These are phyloP conservation scores for Amitus sp. DNA, from an alignment of 2,888 invertebrate genomes.

Conservation along the genomic window DNA sequence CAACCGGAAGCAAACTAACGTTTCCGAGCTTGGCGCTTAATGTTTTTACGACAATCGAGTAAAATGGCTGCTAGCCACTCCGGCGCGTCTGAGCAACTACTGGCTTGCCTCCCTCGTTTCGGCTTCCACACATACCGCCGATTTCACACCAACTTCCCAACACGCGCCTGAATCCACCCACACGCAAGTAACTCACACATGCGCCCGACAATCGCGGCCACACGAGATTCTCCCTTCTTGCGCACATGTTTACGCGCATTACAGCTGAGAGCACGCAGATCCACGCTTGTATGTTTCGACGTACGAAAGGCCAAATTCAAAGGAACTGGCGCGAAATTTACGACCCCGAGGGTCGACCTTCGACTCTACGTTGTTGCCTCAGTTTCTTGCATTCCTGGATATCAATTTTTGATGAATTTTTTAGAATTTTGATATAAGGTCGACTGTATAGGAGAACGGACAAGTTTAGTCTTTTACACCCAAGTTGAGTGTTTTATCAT, in stretches of 20 bases:
- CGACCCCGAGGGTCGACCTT: too few species aligned
- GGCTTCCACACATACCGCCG: constrained; percentile 58
- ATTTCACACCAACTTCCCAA: constrained; percentile 41
- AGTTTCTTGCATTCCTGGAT: too few species aligned
- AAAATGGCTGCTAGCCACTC: constrained; percentile 65
- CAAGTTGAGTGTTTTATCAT: too few species aligned
- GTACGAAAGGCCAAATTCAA: constrained; percentile 1
- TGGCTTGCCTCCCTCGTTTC: constrained; percentile 65
- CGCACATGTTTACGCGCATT: constrained; percentile 64
- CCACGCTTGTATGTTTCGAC: constrained; percentile 23
- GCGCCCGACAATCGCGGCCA: constrained; percentile 30
- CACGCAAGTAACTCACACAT: constrained; percentile 42
- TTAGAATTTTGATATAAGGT: too few species aligned
- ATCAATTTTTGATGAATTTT: too few species aligned
- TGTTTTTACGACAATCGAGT: constrained; percentile 58
- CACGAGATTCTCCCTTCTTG: constrained; percentile 45
- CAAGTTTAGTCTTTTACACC: too few species aligned
- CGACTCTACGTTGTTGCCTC: too few species aligned
- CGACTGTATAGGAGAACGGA: too few species aligned
- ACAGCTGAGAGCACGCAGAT: constrained; percentile 58
- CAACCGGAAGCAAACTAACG: neutral
- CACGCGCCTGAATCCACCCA: constrained; percentile 36
- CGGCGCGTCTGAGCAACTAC: constrained; percentile 65
- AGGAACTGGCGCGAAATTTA: constrained; percentile 1
- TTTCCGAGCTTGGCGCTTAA: neutral